Conservation (phyloP, 2,113 vertebrate species). For the Bagarius yarrelli region DNA sequence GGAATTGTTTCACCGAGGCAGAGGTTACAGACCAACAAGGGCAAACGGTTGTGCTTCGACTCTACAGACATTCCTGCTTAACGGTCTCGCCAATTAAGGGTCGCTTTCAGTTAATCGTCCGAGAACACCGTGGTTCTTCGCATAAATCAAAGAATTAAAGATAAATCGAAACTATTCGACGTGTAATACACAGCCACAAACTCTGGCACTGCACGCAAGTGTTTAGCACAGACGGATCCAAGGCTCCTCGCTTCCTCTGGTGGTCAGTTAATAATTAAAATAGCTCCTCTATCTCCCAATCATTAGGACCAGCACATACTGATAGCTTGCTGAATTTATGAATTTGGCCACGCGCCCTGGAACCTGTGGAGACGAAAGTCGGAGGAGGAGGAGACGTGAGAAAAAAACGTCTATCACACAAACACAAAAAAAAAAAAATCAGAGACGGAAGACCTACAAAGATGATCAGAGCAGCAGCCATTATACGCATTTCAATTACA, state of each 20-base stretch:
- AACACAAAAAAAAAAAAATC: not conserved
- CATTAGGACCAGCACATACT: conserved; percentile 60
- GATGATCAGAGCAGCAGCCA: no score
- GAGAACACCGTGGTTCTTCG: not conserved
- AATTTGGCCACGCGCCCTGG: conserved; percentile 52
- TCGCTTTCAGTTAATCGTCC: not conserved
- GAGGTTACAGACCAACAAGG: conserved; percentile 53
- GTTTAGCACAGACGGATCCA: not conserved
- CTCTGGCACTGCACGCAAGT: not conserved
- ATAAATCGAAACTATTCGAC: no score
- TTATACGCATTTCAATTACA: no score
- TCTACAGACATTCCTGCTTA: conserved; percentile 2
- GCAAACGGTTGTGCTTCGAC: conserved; percentile 33
- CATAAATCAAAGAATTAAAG: not conserved
- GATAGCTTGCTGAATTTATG: conserved; percentile 68
- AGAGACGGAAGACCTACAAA: no score
- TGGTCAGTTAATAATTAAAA: conserved; percentile 61
- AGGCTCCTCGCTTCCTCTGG: conserved; percentile 39
- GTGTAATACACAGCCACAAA: no score
- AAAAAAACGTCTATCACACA: conserved; percentile 24
- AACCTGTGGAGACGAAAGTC: conserved; percentile 43
- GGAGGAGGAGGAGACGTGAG: conserved; percentile 33
- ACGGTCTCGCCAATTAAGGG: conserved; percentile 39
- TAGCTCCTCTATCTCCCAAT: conserved; percentile 62
- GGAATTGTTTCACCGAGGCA: conserved; percentile 59